Percentiles rank a stretch among this genome's conserved stretches.
Evolutionary conservation across 1,140 invertebrate genomes (phyloP).

Genomic region (Musca vetustissima): DNA sequence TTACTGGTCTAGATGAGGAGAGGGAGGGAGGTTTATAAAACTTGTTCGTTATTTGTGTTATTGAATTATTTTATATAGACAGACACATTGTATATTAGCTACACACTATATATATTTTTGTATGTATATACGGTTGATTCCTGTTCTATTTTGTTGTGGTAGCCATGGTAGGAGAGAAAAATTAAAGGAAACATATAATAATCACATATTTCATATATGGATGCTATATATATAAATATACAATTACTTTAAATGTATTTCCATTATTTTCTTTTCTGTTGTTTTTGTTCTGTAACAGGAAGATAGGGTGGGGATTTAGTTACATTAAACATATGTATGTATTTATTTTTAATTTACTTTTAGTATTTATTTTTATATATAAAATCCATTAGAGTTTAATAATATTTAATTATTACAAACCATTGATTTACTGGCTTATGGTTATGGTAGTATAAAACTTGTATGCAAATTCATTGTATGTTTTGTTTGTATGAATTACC

Average conservation of each 20-base stretch:
- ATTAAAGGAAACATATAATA: background rate
- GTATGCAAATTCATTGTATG: too few relatives aligned
- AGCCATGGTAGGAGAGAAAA: background rate
- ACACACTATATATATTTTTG: slow-evolving; percentile 1
- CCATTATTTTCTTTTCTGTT: background rate
- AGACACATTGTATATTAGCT: background rate
- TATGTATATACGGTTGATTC: background rate
- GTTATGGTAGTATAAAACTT: too few relatives aligned
- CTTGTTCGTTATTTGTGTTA: background rate
- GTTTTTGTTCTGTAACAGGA: background rate
- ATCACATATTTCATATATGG: background rate
- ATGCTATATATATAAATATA: background rate
- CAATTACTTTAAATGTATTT: background rate
- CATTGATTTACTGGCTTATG: too few relatives aligned
- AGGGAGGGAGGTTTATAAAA: background rate
- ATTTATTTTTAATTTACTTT: background rate
- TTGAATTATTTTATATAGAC: slow-evolving; percentile 1
- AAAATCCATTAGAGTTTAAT: background rate
- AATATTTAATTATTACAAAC: background rate
- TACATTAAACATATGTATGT: background rate
- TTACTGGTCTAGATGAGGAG: background rate
- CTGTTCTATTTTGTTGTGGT: background rate
- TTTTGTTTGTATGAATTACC: too few relatives aligned
- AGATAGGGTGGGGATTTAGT: slow-evolving; percentile 4
- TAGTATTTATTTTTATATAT: background rate